phyloP scores from a whole-genome alignment of 2,888 invertebrate species.

The Napeogenes sylphis region DNA sequence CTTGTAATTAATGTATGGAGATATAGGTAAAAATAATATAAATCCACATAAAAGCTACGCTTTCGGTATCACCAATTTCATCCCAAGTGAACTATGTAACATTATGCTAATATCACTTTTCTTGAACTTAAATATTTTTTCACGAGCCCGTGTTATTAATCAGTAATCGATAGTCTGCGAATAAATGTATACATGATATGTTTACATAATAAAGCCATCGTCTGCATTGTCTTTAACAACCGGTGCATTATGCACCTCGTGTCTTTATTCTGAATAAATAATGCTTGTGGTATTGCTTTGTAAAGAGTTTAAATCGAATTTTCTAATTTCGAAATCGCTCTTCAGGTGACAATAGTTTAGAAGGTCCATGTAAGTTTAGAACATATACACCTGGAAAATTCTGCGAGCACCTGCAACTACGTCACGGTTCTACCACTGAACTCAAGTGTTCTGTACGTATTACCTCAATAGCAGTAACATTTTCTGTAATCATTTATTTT shows the following conservation, averaged over 20 bases:
- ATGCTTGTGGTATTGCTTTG: not conserved
- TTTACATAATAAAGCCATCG: slow-evolving; percentile 4
- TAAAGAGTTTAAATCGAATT: not conserved
- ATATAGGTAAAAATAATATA: too few relatives aligned
- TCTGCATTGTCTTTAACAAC: not conserved
- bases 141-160: not conserved
- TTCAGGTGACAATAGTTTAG: slow-evolving; percentile 30
- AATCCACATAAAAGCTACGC: too few relatives aligned
- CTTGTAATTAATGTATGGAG: too few relatives aligned
- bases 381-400: slow-evolving; percentile 59
- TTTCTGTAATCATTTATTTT: not conserved
- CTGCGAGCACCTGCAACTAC: slow-evolving; percentile 50
- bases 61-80: too few relatives aligned
- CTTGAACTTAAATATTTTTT: not conserved
- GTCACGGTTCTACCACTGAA: slow-evolving; percentile 39
- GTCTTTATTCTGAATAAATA: slow-evolving; percentile 6
- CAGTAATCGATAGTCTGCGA: not conserved
- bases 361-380: slow-evolving; percentile 48
- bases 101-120: too few relatives aligned
- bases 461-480: not conserved
- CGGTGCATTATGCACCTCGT: not conserved
- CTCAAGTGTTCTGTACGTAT: slow-evolving; percentile 56
- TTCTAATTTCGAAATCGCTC: slow-evolving; percentile 19
- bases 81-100: too few relatives aligned
- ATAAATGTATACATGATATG: slow-evolving; percentile 1